A percentile compares a stretch with the other conserved stretches of the same genome.
phyloP scores from a whole-genome alignment of 1,140 invertebrate species.

The honey bee (Apis mellifera) region DNA sequence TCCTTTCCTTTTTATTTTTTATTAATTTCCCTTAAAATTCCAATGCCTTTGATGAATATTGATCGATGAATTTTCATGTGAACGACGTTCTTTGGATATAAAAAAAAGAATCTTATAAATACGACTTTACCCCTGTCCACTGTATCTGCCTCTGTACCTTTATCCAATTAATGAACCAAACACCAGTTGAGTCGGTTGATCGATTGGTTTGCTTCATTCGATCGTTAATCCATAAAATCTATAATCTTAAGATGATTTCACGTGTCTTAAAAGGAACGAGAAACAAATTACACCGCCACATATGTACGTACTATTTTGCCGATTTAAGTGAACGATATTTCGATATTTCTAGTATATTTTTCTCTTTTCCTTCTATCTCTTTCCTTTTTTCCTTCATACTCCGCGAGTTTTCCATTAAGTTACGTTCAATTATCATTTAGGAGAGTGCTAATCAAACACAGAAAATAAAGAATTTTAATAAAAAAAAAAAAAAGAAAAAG shows the following conservation, averaged over 20 bases:
- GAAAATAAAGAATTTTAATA: constrained; percentile 74
- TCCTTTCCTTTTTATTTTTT: not conserved
- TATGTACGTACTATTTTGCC: constrained; percentile 51
- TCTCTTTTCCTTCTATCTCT: constrained; percentile 2
- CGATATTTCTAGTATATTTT: constrained; percentile 55
- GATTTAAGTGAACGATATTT: constrained; percentile 53
- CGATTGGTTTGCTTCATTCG: constrained; percentile 43
- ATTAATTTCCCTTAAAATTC: not conserved
- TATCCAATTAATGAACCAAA: constrained; percentile 29
- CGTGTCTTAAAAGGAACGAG: constrained; percentile 45
- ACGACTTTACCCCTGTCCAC: constrained; percentile 26
- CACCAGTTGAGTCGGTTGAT: constrained; percentile 11
- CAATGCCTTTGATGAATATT: not conserved
- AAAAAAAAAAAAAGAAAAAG: constrained; percentile 62
- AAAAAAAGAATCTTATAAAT: constrained; percentile 50
- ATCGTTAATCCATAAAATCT: constrained; percentile 58
- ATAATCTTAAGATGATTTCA: constrained; percentile 61
- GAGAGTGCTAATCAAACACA: constrained; percentile 70
- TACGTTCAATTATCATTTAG: constrained; percentile 76
- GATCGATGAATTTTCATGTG: constrained; percentile 19
- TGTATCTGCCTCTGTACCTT: constrained; percentile 43
- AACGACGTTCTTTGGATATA: constrained; percentile 35
- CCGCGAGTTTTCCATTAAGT: constrained; percentile 67
- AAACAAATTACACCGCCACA: constrained; percentile 13
- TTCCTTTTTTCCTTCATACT: constrained; percentile 16